Evolutionary conservation across 1,140 invertebrate genomes (phyloP), one percentile per base, ranked within the genome.

Genomic region (Ceratosolen fusciceps): DNA sequence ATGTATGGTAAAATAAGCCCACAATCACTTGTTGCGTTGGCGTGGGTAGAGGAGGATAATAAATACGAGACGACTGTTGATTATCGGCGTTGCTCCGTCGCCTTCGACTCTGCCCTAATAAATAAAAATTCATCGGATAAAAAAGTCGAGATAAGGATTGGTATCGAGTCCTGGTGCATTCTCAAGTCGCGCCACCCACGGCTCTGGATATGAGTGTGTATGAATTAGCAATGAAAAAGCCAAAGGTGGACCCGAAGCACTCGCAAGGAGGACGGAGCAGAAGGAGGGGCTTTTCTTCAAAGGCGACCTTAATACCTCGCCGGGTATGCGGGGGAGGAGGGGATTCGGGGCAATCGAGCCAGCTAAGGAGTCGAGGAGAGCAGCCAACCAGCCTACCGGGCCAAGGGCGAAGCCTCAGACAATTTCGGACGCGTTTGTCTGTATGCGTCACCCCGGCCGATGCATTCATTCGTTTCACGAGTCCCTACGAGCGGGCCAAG

Each of bases 321-420:
- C 29, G 24, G 70, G 21, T n/a, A 74, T 72, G n/a, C 71, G 60
- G 71, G 54, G 34, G n/a, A n/a, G n/a, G n/a, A n/a, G n/a, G 70
- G 21, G 19, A 74, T 72, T n/a, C 71, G 60, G 71, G 54, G 34
- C 70, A 67, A 2, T 21, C 49, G 49, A 29, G 34, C 52, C 52
- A 24, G 43, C 43, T 39, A 74, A 74, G 34, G 71, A 58, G 24
- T 58, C 21, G 52, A 5, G 12, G 8, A n/a, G 8, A 19, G 54
- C 54, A 24, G 29, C 9, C n/a, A n/a, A n/a, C n/a, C n/a, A n/a
- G n/a, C n/a, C n/a, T n/a, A 24, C 21, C 34, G n/a, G 37, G 1
- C 34, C 65, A 43, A 43, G 65, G 65, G 31, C 65, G 65, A 21
- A 43, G 24, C 21, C 31, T 39, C 39, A 12, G 39, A 7, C 39